Base-by-base conservation (phyloP, 1,140 invertebrate genomes). In the Portunus trituberculatus region DNA sequence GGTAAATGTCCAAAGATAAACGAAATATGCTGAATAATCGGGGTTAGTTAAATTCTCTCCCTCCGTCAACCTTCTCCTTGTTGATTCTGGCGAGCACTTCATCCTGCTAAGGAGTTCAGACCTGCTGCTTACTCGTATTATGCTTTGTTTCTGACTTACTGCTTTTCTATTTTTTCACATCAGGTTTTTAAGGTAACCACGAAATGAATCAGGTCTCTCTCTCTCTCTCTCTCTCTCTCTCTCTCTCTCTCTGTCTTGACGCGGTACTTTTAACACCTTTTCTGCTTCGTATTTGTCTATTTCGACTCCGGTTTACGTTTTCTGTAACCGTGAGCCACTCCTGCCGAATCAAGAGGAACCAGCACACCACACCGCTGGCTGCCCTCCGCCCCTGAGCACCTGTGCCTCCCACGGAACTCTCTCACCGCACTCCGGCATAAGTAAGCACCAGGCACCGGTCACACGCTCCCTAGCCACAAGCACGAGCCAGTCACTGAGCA, bases 21-120 rank as follows among this genome's bases (percentile, higher is more conserved):
- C 67, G 67, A 76, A 76, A 76, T n/a, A n/a, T 76, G 67, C 67
- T 76, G 67, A 76, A 76, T 76, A 76, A 76, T 76, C 67, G 67
- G 20, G 67, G 67, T 76, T 25, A 76, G 25, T 76, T n/a, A 76
- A 76, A 76, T 76, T 25, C 8, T 8, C 52, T 59, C 39, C 39
- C 39, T 39, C 39, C 39, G 67, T 76, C 67, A n/a, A n/a, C 20
- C 25, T 59, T 39, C 25, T n/a, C 20, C 20, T 76, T 76, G 67
- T 76, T 39, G 39, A 39, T 39, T 76, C 67, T 59, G n/a, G 67
- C 25, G 25, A 25, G 20, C 67, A 76, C 67, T 76, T 76, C 67
- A 76, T 76, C 67, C 20, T 76, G 25, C n/a, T 76, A 76, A 76
- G 67, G 67, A 76, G 67, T 76, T 76, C 67, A n/a, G 67, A 76